phyloP scores from a whole-genome alignment of 2,113 vertebrate species.

The Diadophis punctatus region DNA sequence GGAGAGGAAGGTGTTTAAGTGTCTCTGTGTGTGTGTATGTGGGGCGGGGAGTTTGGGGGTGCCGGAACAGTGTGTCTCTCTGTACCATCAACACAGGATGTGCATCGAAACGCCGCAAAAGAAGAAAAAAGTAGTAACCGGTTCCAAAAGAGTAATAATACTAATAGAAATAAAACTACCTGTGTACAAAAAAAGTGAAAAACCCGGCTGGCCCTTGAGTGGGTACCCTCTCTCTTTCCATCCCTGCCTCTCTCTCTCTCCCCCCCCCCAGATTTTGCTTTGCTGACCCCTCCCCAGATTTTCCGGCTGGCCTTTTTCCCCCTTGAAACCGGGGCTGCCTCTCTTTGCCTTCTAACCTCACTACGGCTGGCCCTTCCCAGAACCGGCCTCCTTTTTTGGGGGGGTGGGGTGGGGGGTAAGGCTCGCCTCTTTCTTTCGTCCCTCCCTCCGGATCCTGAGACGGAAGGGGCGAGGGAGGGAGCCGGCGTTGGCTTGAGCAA shows the following conservation, averaged over 20 bases:
- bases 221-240: not conserved
- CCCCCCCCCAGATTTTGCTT: too few relatives aligned
- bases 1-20: not conserved
- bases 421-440: too few relatives aligned
- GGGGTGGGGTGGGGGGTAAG: too few relatives aligned
- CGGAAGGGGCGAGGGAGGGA: too few relatives aligned
- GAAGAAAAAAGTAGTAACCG: not conserved
- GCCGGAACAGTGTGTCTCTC: not conserved
- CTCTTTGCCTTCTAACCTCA: too few relatives aligned
- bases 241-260: not conserved
- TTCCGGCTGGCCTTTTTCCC: not conserved
- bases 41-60: not conserved
- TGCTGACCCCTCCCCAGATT: too few relatives aligned
- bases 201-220: not conserved
- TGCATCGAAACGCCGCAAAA: not conserved
- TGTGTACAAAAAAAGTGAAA: conserved; percentile 35
- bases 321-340: too few relatives aligned
- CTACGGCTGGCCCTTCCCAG: too few relatives aligned
- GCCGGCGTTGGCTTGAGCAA: too few relatives aligned
- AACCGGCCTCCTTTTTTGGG: too few relatives aligned
- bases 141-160: conserved; percentile 19
- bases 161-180: conserved; percentile 46
- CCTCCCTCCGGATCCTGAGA: too few relatives aligned
- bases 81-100: not conserved
- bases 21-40: not conserved